Conservation (phyloP, 2,113 vertebrate species). For the Henicopernis longicauda region DNA sequence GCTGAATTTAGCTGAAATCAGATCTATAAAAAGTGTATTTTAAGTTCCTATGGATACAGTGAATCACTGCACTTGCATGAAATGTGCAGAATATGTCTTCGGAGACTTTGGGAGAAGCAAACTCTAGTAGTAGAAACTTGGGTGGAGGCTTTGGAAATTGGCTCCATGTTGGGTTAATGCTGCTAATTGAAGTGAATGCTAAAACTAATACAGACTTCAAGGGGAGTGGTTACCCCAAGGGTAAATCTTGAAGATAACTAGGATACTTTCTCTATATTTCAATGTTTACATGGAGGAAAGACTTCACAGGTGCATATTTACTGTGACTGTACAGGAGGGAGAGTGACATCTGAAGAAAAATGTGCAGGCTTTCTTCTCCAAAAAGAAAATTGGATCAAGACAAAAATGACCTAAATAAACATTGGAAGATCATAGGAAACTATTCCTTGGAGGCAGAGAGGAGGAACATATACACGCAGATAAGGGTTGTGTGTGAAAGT, state of each 20-base stretch:
- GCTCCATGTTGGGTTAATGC: not conserved
- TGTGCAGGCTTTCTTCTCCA: not conserved
- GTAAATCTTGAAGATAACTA: not conserved
- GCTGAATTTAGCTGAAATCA: not conserved
- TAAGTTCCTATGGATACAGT: not conserved
- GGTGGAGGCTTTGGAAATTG: slow-evolving; percentile 2
- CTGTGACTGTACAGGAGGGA: not conserved
- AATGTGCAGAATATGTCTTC: not conserved
- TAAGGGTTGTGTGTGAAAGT: not conserved
- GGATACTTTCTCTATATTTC: not conserved
- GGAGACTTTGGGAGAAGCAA: not conserved
- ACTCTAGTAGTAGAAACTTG: not conserved
- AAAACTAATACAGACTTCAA: not conserved
- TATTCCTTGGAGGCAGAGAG: slow-evolving; percentile 14
- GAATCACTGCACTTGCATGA: not conserved
- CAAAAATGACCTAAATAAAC: slow-evolving; percentile 47
- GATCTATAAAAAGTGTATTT: not conserved
- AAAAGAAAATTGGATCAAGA: not conserved
- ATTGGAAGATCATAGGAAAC: not conserved
- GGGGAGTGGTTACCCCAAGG: not conserved
- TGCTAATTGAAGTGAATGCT: not conserved
- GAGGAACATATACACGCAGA: slow-evolving; percentile 8
- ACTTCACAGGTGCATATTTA: not conserved
- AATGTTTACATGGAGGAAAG: not conserved
- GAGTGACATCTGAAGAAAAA: slow-evolving; percentile 9